phyloP scores from a whole-genome alignment of 2,888 invertebrate genomes.

The Chymomyza fuscimana region DNA sequence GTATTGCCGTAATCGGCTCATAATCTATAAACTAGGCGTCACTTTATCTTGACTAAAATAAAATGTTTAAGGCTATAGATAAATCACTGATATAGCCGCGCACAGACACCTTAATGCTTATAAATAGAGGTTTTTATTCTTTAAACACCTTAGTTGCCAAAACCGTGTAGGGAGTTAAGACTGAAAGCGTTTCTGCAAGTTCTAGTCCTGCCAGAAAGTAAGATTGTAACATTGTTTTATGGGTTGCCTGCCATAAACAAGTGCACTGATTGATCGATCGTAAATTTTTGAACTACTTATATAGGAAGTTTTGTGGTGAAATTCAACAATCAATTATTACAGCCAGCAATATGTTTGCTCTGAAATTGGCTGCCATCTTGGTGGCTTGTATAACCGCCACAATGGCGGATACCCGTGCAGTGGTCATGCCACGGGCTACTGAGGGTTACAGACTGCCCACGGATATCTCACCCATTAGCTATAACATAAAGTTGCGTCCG shows the following conservation, averaged over 20 bases:
- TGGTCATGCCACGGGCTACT: constrained; percentile 28
- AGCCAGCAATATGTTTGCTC: constrained; percentile 47
- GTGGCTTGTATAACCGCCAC: constrained; percentile 48
- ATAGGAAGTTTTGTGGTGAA: constrained; percentile 14
- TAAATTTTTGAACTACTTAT: not conserved
- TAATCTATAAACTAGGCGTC: constrained; percentile 50
- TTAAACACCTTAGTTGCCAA: not conserved
- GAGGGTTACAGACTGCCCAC: constrained; percentile 54
- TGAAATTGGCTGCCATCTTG: constrained; percentile 46
- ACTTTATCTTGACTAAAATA: constrained; percentile 62
- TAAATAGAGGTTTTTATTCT: constrained; percentile 43
- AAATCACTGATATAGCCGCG: constrained; percentile 38
- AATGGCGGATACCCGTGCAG: constrained; percentile 38
- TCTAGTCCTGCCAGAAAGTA: not conserved
- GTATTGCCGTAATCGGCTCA: constrained; percentile 38
- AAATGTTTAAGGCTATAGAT: constrained; percentile 57
- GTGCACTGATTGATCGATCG: not conserved
- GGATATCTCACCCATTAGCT: constrained; percentile 81
- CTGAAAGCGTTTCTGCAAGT: not conserved
- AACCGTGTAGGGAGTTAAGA: constrained; percentile 1
- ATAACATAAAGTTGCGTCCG: constrained; percentile 81
- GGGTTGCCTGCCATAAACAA: not conserved
- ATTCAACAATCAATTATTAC: constrained; percentile 27
- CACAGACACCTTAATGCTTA: constrained; percentile 20
- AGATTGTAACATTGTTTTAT: constrained; percentile 4